A percentile compares a stretch with the other conserved stretches of the same genome.
These are phyloP conservation scores for Mobula hypostoma DNA, from an alignment of 2,113 vertebrate species.

Conservation along the genomic window DNA sequence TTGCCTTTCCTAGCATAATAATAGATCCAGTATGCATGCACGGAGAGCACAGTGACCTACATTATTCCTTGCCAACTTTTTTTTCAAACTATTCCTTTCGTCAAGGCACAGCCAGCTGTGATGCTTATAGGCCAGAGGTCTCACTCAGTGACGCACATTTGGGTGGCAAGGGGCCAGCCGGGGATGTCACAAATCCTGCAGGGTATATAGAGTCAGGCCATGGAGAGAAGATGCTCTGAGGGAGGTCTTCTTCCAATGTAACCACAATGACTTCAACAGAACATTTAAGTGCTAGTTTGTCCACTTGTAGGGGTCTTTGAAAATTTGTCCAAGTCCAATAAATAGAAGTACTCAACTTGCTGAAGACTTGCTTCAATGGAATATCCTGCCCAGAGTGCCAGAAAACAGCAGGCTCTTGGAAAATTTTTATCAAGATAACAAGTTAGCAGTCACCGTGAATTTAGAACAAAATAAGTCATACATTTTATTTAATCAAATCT, in stretches of 20 bases:
- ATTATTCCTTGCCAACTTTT: neutral
- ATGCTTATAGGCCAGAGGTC: neutral
- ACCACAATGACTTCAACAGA: neutral
- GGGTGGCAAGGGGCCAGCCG: neutral
- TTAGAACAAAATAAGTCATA: neutral
- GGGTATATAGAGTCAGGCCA: too few relatives aligned
- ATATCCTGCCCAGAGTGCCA: neutral
- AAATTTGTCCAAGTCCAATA: neutral
- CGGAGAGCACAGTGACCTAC: neutral
- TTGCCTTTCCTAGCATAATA: neutral
- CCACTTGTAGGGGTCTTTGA: neutral
- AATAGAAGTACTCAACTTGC: neutral
- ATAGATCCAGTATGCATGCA: neutral
- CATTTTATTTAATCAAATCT: neutral
- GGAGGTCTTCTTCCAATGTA: conserved; percentile 16
- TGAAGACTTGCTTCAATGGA: neutral
- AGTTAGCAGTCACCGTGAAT: neutral
- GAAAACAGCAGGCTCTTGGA: neutral
- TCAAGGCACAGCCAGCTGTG: neutral
- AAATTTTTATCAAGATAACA: neutral
- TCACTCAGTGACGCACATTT: neutral
- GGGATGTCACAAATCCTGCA: neutral
- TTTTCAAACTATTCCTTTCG: neutral
- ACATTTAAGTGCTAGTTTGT: neutral
- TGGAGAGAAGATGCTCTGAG: neutral